phyloP scores from a whole-genome alignment of 2,888 invertebrate genomes.

The Melikaiella ostensackeni region DNA sequence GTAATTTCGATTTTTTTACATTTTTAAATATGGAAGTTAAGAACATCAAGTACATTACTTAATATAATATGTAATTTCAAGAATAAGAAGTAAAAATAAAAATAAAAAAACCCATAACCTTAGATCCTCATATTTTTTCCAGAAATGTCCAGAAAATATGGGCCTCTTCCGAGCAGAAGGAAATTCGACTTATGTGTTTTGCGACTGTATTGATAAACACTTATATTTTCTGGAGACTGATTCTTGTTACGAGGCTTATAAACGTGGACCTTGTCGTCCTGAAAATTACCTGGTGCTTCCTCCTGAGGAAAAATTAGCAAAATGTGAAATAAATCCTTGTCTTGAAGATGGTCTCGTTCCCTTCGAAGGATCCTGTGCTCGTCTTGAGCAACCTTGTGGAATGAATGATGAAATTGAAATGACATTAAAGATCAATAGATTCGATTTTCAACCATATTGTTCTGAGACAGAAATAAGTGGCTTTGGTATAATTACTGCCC shows the following conservation, averaged over 20 bases:
- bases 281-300: background rate
- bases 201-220: background rate
- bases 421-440: background rate
- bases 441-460: background rate
- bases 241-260: background rate
- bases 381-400: background rate
- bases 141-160: background rate
- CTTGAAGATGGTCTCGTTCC: background rate
- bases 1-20: too few species aligned
- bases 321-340: background rate
- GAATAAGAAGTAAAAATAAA: too few species aligned
- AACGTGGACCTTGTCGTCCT: background rate
- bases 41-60: too few species aligned
- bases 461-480: background rate
- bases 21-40: too few species aligned
- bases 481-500: background rate
- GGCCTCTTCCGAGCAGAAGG: background rate
- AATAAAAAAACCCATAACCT: too few species aligned
- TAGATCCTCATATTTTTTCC: background rate
- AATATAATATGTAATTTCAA: too few species aligned
- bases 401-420: background rate
- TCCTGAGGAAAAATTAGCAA: background rate
- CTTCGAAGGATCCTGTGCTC: background rate
- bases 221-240: background rate
- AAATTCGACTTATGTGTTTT: background rate